These are phyloP conservation scores for Nannospalax galili DNA, from an alignment of 2,113 vertebrate species.

Conservation along the genomic window DNA sequence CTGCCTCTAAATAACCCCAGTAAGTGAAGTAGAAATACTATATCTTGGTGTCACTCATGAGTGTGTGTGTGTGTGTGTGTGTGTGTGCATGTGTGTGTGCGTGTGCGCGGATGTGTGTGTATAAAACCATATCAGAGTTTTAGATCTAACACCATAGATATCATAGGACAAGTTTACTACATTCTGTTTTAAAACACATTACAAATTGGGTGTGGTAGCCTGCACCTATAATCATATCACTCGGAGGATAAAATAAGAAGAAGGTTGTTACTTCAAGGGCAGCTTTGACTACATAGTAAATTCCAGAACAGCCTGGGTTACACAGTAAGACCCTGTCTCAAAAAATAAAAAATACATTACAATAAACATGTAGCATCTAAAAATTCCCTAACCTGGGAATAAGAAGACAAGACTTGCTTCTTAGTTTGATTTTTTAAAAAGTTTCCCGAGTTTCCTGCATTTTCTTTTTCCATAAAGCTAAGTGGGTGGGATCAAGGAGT, in stretches of 20 bases:
- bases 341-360: not conserved
- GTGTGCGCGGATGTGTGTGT: not conserved
- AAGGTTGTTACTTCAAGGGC: not conserved
- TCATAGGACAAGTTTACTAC: not conserved
- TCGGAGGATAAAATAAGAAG: not conserved
- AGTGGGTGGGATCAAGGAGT: not conserved
- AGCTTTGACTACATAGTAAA: not conserved
- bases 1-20: not conserved
- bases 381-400: not conserved
- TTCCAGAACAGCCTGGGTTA: not conserved
- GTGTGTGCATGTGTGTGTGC: not conserved
- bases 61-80: no score
- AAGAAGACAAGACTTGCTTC: not conserved
- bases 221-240: not conserved
- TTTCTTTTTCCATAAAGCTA: not conserved
- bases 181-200: conserved; percentile 49
- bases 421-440: conserved; percentile 2
- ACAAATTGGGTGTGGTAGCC: not conserved
- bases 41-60: not conserved
- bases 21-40: not conserved
- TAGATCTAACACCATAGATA: not conserved
- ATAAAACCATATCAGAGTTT: not conserved
- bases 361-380: not conserved
- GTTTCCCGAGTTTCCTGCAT: not conserved
- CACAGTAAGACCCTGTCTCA: not conserved